Base-by-base conservation (phyloP, 2,888 invertebrate species). In the Morpho helenor region DNA sequence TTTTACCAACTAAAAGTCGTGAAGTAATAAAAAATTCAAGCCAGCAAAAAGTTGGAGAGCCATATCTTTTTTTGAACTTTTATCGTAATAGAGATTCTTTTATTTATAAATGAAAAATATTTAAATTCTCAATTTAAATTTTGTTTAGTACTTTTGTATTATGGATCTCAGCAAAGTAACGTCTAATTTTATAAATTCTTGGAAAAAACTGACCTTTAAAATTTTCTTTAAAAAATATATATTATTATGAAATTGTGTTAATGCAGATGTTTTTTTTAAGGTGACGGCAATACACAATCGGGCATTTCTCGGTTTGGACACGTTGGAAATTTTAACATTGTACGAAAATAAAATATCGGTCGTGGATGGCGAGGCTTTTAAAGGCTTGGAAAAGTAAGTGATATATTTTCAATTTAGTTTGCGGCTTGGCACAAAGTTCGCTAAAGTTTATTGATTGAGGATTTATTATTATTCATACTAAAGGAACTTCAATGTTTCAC, bases 261-360 rank as follows among this genome's bases (percentile, higher is more conserved):
- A 31, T 31, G 31, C 31, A 5, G 31, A 31, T 31, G 31, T 49
- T 60, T 56, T 58, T 63, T 60, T 63, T 31, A 64, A 89, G 87
- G 96, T 98, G 72, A 93, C 92, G 50, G 94, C 93, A 55, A 92
- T 98, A 42, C 96, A 96, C 74, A 93, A 93, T 63, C 93, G 93
- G 66, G 97, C 97, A 8, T 97, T 98, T 77, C 94, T 95, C 75
- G 97, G 97, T 0, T 90, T 97, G 69, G 96, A 96, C 74, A 96
- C 97, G 3, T 84, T 97, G 67, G 96, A 97, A 80, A 96, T 97
- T 66, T 92, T 98, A 45, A 96, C 96, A 8, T 87, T 97, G 43
- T 97, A 97, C 80, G 97, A 96, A 81, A 97, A 97, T 79, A 94
- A 94, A 85, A 95, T 97, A 75, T 93, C 93, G 68, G 92, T 91